Evolutionary conservation across 2,888 invertebrate species (phyloP).

Genomic region (Sphaeridia pumilis): DNA sequence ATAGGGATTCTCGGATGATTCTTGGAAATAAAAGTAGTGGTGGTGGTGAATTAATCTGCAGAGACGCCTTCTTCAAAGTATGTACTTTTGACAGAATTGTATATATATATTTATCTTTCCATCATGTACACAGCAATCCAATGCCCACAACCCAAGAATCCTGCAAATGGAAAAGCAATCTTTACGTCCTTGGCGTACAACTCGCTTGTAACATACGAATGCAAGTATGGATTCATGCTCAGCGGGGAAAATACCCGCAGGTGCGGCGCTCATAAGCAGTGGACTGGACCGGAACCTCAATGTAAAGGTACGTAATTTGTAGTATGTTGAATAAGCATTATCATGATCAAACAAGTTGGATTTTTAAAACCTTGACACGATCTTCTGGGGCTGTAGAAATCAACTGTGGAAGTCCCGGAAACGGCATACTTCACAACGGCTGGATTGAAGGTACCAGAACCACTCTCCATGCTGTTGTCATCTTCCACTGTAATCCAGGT

Average conservation of each 20-base stretch:
- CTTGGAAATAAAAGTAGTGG: too few relatives aligned
- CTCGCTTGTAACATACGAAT: constrained; percentile 88
- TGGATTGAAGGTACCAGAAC: constrained; percentile 46
- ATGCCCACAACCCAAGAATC: constrained; percentile 83
- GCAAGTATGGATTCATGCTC: constrained; percentile 84
- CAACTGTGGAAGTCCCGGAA: constrained; percentile 45
- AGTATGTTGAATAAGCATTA: too few relatives aligned
- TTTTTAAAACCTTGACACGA: too few relatives aligned
- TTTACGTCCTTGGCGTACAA: constrained; percentile 90
- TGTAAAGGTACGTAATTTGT: constrained; percentile 88
- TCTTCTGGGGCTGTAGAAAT: constrained; percentile 41
- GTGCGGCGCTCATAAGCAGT: constrained; percentile 87
- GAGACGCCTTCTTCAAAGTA: background rate
- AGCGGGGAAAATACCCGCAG: constrained; percentile 79
- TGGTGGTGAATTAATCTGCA: background rate
- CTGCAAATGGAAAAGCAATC: constrained; percentile 81
- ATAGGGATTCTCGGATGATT: background rate
- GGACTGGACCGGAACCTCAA: constrained; percentile 78
- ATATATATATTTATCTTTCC: background rate
- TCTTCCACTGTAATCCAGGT: constrained; percentile 44
- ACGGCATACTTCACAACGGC: constrained; percentile 44
- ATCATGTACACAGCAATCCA: constrained; percentile 59
- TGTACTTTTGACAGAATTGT: background rate
- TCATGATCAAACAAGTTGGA: too few relatives aligned
- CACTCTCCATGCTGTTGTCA: constrained; percentile 44